These are phyloP conservation scores for Galerucella nymphaeae DNA, from an alignment of 2,888 invertebrate species.

Conservation along the genomic window DNA sequence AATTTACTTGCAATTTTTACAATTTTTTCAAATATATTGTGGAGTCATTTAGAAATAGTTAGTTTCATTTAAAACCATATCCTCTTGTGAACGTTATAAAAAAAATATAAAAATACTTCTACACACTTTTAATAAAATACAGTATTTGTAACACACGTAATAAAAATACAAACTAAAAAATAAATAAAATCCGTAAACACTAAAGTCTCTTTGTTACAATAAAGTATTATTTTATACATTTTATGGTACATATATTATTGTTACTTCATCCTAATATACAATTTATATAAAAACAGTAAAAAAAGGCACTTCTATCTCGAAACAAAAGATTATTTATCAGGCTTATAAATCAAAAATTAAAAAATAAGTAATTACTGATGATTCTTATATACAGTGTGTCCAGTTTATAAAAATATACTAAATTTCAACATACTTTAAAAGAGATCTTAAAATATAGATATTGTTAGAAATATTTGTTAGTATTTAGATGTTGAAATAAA, in stretches of 20 bases:
- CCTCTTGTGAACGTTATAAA: too few relatives aligned
- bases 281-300: constrained; percentile 34
- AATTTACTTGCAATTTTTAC: too few relatives aligned
- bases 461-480: too few relatives aligned
- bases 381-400: constrained; percentile 3
- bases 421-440: background rate
- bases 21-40: too few relatives aligned
- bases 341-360: background rate
- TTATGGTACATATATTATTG: background rate
- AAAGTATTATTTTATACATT: constrained; percentile 5
- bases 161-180: constrained; percentile 14
- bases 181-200: constrained; percentile 16
- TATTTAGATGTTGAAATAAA: too few relatives aligned
- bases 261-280: constrained; percentile 24
- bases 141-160: constrained; percentile 11
- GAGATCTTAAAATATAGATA: background rate
- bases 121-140: constrained; percentile 20
- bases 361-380: constrained; percentile 4
- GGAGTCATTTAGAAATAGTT: too few relatives aligned
- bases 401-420: background rate
- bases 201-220: constrained; percentile 11
- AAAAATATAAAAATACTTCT: background rate
- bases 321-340: constrained; percentile 30
- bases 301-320: constrained; percentile 32
- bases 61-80: too few relatives aligned